A percentile compares a stretch with the other conserved stretches of the same genome.
phyloP scores from a whole-genome alignment of 2,888 invertebrate species.

The Melikaiella ostensackeni region DNA sequence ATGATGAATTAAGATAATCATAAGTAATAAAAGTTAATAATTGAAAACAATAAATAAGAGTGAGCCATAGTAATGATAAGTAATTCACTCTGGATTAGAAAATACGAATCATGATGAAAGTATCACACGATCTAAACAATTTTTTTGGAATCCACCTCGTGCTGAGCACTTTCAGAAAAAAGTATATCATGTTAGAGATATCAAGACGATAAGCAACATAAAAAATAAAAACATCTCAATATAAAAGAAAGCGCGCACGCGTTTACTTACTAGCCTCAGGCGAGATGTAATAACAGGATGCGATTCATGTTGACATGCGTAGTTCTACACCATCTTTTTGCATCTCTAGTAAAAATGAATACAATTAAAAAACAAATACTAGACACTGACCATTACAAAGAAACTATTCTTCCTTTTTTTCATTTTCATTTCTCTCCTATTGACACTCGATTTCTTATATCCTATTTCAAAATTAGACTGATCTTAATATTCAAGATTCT shows the following conservation, averaged over 20 bases:
- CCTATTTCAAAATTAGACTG: not conserved
- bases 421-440: not conserved
- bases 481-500: not conserved
- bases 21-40: too few species aligned
- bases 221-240: constrained; percentile 30
- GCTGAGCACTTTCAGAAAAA: not conserved
- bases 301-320: constrained; percentile 21
- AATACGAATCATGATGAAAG: not conserved
- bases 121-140: not conserved
- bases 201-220: constrained; percentile 9
- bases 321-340: constrained; percentile 23
- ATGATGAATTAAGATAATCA: not conserved
- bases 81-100: not conserved
- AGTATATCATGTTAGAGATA: not conserved
- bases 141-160: not conserved
- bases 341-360: constrained; percentile 15
- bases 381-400: not conserved
- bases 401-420: not conserved
- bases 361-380: not conserved
- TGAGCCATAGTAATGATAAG: too few species aligned
- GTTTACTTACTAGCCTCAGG: constrained; percentile 26
- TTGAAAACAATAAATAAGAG: too few species aligned
- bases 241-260: not conserved
- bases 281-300: constrained; percentile 22
- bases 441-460: not conserved